Conservation (phyloP, 2,888 invertebrate genomes). For the Timandra comae region DNA sequence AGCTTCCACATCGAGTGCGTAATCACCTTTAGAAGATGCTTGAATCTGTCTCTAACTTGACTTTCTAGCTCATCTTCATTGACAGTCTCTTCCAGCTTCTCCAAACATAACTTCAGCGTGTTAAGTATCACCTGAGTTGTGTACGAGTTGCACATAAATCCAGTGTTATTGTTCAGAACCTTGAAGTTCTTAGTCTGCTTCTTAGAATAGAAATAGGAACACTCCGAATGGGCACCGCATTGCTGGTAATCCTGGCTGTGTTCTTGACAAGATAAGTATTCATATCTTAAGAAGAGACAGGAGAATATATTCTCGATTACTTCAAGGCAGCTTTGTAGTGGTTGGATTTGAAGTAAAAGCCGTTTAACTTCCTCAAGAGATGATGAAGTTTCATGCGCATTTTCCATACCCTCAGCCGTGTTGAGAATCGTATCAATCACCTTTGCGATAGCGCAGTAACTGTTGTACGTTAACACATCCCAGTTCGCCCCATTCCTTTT, state of each 20-base stretch:
- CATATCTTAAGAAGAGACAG: slow-evolving; percentile 80
- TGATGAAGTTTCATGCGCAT: slow-evolving; percentile 49
- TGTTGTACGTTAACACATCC: slow-evolving; percentile 69
- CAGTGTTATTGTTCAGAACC: slow-evolving; percentile 43
- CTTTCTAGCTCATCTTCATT: slow-evolving; percentile 40
- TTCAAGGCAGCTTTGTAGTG: slow-evolving; percentile 73
- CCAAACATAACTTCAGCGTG: slow-evolving; percentile 74
- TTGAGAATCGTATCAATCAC: slow-evolving; percentile 67
- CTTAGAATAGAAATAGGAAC: slow-evolving; percentile 69
- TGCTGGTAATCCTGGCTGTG: slow-evolving; percentile 57
- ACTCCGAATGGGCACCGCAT: slow-evolving; percentile 66
- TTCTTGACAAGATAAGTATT: slow-evolving; percentile 76
- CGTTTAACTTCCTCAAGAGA: slow-evolving; percentile 66
- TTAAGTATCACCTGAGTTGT: slow-evolving; percentile 77
- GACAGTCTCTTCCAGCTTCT: slow-evolving; percentile 57
- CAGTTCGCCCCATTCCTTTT: slow-evolving; percentile 43
- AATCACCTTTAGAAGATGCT: slow-evolving; percentile 65
- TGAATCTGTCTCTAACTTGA: slow-evolving; percentile 37
- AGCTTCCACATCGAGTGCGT: slow-evolving; percentile 84
- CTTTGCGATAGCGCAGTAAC: slow-evolving; percentile 70
- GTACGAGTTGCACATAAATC: slow-evolving; percentile 78
- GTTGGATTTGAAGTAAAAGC: slow-evolving; percentile 63
- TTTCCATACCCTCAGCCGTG: slow-evolving; percentile 47
- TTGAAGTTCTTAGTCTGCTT: slow-evolving; percentile 46
- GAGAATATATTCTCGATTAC: slow-evolving; percentile 84